Percentiles rank a stretch among this genome's conserved stretches.
Evolutionary conservation across 2,888 invertebrate genomes (phyloP).

Genomic region (Electrophaes corylata): DNA sequence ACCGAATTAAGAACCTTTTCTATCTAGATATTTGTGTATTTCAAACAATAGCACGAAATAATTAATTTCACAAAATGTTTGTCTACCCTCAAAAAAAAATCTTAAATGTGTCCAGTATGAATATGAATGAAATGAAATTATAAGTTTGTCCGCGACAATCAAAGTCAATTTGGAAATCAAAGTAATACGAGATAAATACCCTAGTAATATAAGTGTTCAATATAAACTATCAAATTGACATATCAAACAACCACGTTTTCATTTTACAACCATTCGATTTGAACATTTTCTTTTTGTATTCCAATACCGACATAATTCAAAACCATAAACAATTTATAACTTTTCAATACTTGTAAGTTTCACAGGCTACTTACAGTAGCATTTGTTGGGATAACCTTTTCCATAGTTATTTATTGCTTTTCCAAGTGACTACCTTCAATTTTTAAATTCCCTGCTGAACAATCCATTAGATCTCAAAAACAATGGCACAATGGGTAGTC

Average conservation of each 20-base stretch:
- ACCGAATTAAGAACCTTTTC: constrained; percentile 33
- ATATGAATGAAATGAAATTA: too few species aligned
- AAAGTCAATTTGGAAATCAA: too few species aligned
- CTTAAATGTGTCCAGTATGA: too few species aligned
- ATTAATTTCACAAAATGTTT: neutral
- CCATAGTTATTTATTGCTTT: neutral
- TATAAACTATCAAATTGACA: too few species aligned
- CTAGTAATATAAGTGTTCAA: too few species aligned
- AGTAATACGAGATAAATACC: too few species aligned
- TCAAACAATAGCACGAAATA: neutral
- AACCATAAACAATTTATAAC: neutral
- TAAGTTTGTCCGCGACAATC: too few species aligned
- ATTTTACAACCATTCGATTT: neutral
- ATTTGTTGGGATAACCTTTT: neutral
- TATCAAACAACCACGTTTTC: neutral
- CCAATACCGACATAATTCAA: neutral
- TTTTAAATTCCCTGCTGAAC: neutral
- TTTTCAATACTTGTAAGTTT: neutral
- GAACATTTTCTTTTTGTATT: neutral
- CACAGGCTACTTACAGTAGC: too few species aligned
- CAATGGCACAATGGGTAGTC: neutral
- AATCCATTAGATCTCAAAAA: neutral
- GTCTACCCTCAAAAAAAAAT: neutral
- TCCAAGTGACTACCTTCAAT: neutral
- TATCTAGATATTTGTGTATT: constrained; percentile 3